phyloP scores from a whole-genome alignment of 2,113 vertebrate species.

The Aldabrachelys gigantea region DNA sequence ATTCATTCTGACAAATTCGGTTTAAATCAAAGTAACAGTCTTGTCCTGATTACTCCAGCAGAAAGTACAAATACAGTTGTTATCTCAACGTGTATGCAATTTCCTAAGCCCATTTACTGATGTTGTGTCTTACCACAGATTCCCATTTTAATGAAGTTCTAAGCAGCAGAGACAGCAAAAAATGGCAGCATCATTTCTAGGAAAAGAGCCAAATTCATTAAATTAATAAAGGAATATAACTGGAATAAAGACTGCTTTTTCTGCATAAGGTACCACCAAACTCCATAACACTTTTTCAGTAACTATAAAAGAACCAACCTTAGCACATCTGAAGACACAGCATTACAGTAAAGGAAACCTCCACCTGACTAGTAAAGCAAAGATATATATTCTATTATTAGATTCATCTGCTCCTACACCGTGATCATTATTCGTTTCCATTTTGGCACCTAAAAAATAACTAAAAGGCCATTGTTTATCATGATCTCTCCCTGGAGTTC shows the following conservation, averaged over 20 bases:
- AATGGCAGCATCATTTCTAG: slow-evolving; percentile 43
- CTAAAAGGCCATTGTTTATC: neutral
- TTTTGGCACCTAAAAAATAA: neutral
- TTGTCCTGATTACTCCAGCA: rapidly evolving
- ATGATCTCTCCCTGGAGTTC: rapidly evolving
- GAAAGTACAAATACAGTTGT: rapidly evolving
- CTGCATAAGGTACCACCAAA: neutral
- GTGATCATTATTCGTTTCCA: neutral
- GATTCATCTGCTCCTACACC: rapidly evolving
- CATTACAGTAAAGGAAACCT: rapidly evolving
- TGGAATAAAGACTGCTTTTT: neutral
- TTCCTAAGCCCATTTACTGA: neutral
- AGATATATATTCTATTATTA: neutral
- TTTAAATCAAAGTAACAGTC: neutral
- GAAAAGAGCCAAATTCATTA: slow-evolving; percentile 62
- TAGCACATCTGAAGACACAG: rapidly evolving
- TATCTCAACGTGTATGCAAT: rapidly evolving
- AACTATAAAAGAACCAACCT: neutral
- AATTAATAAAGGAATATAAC: slow-evolving; percentile 48
- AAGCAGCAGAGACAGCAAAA: slow-evolving; percentile 24
- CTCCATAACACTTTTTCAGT: neutral
- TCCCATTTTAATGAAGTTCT: slow-evolving; percentile 15
- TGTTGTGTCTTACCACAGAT: neutral
- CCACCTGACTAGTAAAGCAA: neutral
- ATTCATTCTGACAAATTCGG: rapidly evolving